phyloP scores from a whole-genome alignment of 2,888 invertebrate genomes.

The Abrostola triplasia region DNA sequence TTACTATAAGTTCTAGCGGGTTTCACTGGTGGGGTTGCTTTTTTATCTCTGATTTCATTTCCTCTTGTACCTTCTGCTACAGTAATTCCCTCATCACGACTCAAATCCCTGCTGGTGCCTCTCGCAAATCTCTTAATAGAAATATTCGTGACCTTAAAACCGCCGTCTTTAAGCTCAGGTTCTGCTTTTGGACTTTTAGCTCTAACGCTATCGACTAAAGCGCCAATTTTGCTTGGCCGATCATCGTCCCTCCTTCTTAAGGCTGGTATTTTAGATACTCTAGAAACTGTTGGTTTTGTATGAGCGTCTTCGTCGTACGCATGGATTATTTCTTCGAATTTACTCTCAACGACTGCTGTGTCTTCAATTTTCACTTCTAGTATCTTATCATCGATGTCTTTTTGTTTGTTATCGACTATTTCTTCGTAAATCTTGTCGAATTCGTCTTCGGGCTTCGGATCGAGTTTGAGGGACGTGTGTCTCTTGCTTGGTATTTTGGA shows the following conservation, averaged over 20 bases:
- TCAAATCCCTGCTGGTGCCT: slow-evolving; percentile 35
- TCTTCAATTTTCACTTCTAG: slow-evolving; percentile 69
- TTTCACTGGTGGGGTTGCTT: slow-evolving; percentile 6
- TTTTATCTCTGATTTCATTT: slow-evolving; percentile 30
- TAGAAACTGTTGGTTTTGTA: slow-evolving; percentile 50
- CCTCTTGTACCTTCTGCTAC: slow-evolving; percentile 5
- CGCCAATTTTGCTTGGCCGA: slow-evolving; percentile 18
- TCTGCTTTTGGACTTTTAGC: slow-evolving; percentile 21
- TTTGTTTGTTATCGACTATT: slow-evolving; percentile 61
- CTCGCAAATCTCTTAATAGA: slow-evolving; percentile 41
- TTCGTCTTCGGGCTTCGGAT: slow-evolving; percentile 70
- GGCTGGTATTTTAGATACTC: slow-evolving; percentile 73
- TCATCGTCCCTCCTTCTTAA: slow-evolving; percentile 67
- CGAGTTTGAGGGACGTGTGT: slow-evolving; percentile 45
- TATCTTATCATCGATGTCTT: slow-evolving; percentile 56
- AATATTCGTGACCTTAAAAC: slow-evolving; percentile 49
- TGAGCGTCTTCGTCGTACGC: slow-evolving; percentile 74
- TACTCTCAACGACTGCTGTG: slow-evolving; percentile 72
- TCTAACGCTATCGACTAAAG: slow-evolving; percentile 34
- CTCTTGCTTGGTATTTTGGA: slow-evolving; percentile 49
- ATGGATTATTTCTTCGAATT: slow-evolving; percentile 81
- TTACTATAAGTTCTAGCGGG: slow-evolving; percentile 7
- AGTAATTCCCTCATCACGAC: slow-evolving; percentile 27
- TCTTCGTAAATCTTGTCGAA: slow-evolving; percentile 81
- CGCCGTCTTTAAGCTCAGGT: slow-evolving; percentile 41